phyloP scores from a whole-genome alignment of 2,113 vertebrate genomes.

The Scophthalmus maximus region DNA sequence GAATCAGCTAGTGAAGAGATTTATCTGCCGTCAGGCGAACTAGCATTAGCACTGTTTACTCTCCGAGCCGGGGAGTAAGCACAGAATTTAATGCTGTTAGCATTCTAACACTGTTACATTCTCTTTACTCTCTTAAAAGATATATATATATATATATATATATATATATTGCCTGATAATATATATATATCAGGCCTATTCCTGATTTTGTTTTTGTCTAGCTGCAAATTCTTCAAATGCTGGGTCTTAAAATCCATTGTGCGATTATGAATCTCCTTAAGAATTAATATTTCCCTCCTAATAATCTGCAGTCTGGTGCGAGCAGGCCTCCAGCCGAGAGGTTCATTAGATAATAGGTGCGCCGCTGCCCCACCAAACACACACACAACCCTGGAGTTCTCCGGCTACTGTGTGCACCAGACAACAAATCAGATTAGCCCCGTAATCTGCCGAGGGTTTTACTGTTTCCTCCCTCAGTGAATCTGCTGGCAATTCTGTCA shows the following conservation, averaged over 20 bases:
- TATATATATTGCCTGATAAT: not conserved
- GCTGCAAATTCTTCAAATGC: not conserved
- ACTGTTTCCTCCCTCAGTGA: constrained; percentile 49
- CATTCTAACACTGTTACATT: not conserved
- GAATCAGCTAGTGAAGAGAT: constrained; percentile 75
- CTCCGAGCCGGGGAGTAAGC: constrained; percentile 16
- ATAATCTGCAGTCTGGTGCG: constrained; percentile 24
- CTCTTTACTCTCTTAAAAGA: too few species aligned
- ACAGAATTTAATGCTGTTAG: constrained; percentile 12
- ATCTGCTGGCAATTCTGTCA: too few species aligned
- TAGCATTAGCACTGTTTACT: constrained; percentile 69
- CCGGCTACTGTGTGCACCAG: constrained; percentile 49
- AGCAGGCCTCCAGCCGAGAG: constrained; percentile 35
- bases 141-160: too few species aligned
- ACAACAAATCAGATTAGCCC: constrained; percentile 71
- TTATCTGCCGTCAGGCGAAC: constrained; percentile 66
- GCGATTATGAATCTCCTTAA: constrained; percentile 1
- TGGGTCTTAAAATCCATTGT: not conserved
- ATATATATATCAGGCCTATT: too few species aligned
- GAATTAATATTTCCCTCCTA: constrained; percentile 19
- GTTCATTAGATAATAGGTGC: constrained; percentile 55
- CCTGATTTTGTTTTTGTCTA: too few species aligned
- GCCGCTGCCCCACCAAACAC: constrained; percentile 44
- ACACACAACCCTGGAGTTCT: constrained; percentile 33
- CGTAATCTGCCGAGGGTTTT: constrained; percentile 64